Percentiles rank a stretch among this genome's conserved stretches.
phyloP scores from a whole-genome alignment of 2,888 invertebrate genomes.

The Hipparchia semele region DNA sequence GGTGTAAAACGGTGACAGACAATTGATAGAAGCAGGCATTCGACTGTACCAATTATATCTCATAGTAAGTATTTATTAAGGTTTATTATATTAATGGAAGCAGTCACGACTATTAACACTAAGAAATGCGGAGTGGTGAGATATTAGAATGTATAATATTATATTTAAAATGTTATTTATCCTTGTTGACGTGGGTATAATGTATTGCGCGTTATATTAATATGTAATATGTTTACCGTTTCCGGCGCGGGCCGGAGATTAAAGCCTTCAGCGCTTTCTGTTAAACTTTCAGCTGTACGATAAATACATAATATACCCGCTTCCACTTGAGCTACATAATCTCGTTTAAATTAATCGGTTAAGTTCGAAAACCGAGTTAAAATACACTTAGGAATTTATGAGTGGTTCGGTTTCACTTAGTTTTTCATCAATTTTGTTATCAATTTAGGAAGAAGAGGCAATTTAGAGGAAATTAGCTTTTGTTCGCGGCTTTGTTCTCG shows the following conservation, averaged over 20 bases:
- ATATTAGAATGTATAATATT: background rate
- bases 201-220: background rate
- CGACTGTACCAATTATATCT: no score
- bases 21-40: no score
- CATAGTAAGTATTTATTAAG: no score
- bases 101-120: no score
- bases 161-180: background rate
- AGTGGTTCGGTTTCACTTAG: background rate
- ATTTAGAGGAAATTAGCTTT: no score
- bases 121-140: no score
- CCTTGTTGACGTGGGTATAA: background rate
- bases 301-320: background rate
- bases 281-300: background rate
- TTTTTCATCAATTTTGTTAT: background rate
- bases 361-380: background rate
- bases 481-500: no score
- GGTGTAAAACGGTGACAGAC: no score
- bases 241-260: slow-evolving; percentile 8
- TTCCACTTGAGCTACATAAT: background rate
- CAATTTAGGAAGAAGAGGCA: background rate
- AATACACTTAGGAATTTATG: background rate
- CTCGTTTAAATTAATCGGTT: background rate
- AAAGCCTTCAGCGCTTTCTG: background rate
- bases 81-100: no score
- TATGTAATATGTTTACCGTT: background rate